Evolutionary conservation across 2,888 invertebrate species (phyloP).

Genomic region (Tenthredo notha): DNA sequence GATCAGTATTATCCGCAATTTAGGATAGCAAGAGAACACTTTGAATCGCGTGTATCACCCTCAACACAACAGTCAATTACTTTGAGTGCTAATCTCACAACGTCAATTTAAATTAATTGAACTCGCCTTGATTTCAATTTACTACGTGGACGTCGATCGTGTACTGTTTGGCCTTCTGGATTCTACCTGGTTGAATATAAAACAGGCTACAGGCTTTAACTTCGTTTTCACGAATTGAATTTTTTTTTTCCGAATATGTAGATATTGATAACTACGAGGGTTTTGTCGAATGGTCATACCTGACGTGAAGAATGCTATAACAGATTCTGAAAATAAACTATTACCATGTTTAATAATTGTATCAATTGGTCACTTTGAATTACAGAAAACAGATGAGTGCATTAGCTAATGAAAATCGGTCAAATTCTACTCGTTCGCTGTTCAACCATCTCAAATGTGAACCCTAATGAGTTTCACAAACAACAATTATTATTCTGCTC

Average conservation of each 20-base stretch:
- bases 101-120: slow-evolving; percentile 40
- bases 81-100: slow-evolving; percentile 39
- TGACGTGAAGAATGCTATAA: not conserved
- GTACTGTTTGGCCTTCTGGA: not conserved
- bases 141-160: slow-evolving; percentile 11
- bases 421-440: slow-evolving; percentile 6
- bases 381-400: not conserved
- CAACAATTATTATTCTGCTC: slow-evolving; percentile 71
- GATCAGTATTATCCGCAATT: not conserved
- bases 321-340: not conserved
- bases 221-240: not conserved
- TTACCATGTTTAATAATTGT: not conserved
- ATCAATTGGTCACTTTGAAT: not conserved
- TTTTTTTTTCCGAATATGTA: not conserved
- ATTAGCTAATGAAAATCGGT: slow-evolving; percentile 16
- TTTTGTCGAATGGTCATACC: not conserved
- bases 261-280: not conserved
- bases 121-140: slow-evolving; percentile 33
- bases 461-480: slow-evolving; percentile 64
- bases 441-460: slow-evolving; percentile 5
- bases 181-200: not conserved
- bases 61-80: slow-evolving; percentile 23
- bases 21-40: not conserved
- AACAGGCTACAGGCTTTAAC: not conserved
- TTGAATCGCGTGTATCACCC: slow-evolving; percentile 12